Percentiles rank a stretch among this genome's conserved stretches.
Conservation (phyloP, 2,797 vertebrate genomes). For the Miichthys miiuy region DNA sequence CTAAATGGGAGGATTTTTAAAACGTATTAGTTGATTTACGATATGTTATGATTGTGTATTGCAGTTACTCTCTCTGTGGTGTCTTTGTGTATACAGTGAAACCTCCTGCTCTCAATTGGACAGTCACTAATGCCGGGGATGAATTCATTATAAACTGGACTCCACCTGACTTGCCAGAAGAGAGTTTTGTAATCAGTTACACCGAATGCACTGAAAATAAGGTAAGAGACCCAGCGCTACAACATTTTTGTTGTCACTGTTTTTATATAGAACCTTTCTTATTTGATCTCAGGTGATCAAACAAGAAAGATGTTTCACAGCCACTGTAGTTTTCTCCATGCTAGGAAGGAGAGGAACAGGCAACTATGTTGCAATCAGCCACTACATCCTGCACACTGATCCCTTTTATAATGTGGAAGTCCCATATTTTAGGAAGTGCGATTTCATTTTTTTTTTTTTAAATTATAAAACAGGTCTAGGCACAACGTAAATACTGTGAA, state of each 20-base stretch:
- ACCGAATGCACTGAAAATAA: accelerated
- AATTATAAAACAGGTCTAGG: too few relatives aligned
- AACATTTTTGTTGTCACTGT: not conserved
- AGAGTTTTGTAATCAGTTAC: accelerated
- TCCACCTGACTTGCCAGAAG: slow-evolving; percentile 9
- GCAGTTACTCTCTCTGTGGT: not conserved
- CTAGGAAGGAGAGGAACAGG: too few relatives aligned
- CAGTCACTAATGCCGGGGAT: accelerated
- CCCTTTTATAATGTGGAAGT: too few relatives aligned
- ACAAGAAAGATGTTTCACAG: not conserved
- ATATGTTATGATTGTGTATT: not conserved
- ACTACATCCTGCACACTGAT: too few relatives aligned
- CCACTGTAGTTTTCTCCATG: too few relatives aligned
- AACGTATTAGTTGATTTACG: not conserved
- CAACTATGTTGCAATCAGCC: too few relatives aligned
- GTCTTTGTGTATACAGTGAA: slow-evolving; percentile 53
- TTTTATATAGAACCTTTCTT: not conserved
- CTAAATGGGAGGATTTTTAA: not conserved
- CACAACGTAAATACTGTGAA: too few relatives aligned
- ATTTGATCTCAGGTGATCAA: not conserved
- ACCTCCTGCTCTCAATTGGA: slow-evolving; percentile 30
- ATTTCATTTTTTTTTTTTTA: too few relatives aligned
- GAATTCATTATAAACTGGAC: slow-evolving; percentile 38
- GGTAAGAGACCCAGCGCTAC: slow-evolving; percentile 48
- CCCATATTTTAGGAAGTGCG: too few relatives aligned